Evolutionary conservation across 2,888 invertebrate genomes (phyloP).

Genomic region (Agrotis exclamationis): DNA sequence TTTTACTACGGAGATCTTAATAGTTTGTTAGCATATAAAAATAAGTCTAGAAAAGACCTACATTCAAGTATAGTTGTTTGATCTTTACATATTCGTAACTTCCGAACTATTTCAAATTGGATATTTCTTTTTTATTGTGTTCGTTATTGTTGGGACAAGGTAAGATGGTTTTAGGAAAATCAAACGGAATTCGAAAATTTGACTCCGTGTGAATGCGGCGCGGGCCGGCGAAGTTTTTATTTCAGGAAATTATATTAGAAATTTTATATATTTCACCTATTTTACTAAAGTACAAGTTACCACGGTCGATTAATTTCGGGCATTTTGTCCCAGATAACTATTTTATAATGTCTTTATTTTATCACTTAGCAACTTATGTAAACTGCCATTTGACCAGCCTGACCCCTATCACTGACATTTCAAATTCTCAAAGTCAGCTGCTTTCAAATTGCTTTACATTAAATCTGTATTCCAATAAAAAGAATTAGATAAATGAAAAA

Average conservation of each 20-base stretch:
- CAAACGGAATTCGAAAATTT: too few species aligned
- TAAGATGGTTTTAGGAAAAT: too few species aligned
- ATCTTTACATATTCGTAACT: too few species aligned
- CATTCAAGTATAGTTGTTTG: too few species aligned
- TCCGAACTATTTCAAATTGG: too few species aligned
- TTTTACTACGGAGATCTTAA: not conserved
- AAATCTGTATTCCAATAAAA: slow-evolving; percentile 15
- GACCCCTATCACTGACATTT: slow-evolving; percentile 56
- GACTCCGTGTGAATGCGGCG: too few species aligned
- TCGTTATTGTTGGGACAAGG: too few species aligned
- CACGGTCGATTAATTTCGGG: slow-evolving; percentile 24
- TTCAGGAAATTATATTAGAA: too few species aligned
- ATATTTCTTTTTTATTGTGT: too few species aligned
- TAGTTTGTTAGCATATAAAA: not conserved
- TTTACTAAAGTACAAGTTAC: not conserved
- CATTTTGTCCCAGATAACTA: slow-evolving; percentile 27
- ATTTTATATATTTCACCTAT: too few species aligned
- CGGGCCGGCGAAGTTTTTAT: too few species aligned
- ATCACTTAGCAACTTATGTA: slow-evolving; percentile 39
- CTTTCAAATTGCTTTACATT: slow-evolving; percentile 46
- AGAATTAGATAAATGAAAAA: not conserved
- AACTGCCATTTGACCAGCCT: slow-evolving; percentile 47
- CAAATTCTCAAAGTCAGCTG: slow-evolving; percentile 49
- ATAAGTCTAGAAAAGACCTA: too few species aligned
- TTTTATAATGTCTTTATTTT: slow-evolving; percentile 18